phyloP scores from a whole-genome alignment of 2,888 invertebrate genomes.

The Geotrupes spiniger region DNA sequence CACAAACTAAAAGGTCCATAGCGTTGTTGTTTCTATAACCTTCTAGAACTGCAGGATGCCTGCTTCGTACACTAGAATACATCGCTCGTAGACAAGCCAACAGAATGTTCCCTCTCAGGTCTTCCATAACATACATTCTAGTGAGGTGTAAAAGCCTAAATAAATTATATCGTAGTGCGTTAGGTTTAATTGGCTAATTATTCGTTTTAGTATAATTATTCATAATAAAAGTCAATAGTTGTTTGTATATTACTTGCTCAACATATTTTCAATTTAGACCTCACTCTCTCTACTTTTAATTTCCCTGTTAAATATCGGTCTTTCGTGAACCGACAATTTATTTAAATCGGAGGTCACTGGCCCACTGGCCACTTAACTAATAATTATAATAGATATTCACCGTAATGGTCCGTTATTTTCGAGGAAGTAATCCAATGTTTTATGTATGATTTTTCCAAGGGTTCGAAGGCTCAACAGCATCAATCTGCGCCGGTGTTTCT shows the following conservation, averaged over 20 bases:
- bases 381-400: background rate
- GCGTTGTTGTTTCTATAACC: conserved; percentile 3
- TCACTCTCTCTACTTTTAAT: too few relatives aligned
- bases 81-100: conserved; percentile 7
- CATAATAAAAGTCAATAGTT: too few relatives aligned
- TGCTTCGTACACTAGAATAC: conserved; percentile 1
- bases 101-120: background rate
- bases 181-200: too few relatives aligned
- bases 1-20: conserved; percentile 5
- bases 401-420: conserved; percentile 5
- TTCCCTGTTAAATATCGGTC: too few relatives aligned
- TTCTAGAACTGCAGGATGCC: background rate
- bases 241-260: too few relatives aligned
- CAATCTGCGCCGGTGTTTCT: conserved; percentile 11
- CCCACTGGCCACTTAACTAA: too few relatives aligned
- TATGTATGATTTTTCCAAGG: conserved; percentile 3
- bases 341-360: too few relatives aligned
- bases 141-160: background rate
- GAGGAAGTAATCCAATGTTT: conserved; percentile 9
- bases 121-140: background rate
- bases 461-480: conserved; percentile 8
- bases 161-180: too few relatives aligned
- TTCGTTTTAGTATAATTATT: too few relatives aligned
- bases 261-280: too few relatives aligned
- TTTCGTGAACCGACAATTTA: too few relatives aligned